Evolutionary conservation across 2,888 invertebrate species (phyloP), one percentile per base, ranked within the genome.

Genomic region (Conchocele bisecta): DNA sequence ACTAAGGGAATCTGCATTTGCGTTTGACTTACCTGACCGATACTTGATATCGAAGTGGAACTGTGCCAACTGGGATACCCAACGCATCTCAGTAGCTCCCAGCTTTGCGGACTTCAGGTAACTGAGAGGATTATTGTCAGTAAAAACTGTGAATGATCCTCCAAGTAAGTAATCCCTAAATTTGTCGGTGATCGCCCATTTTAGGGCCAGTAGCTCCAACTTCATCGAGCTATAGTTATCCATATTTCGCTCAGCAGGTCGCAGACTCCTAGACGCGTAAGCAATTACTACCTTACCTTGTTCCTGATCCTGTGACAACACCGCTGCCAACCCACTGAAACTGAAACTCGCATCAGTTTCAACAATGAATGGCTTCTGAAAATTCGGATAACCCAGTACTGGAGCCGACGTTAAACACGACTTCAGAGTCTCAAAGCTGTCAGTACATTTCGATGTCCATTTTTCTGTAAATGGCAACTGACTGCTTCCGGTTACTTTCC

Each of bases 271-370:
- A 41, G 80, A 75, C n/a, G 81, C 77, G 46, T 81, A 81, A 17
- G 56, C 58, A 13, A 82, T 39, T 1, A 82, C 70, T n/a, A 29
- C 48, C 0, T 15, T 24, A 11, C 63, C 42, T 1, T 42, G 48
- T 7, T 72, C 72, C 48, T 74, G 71, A 11, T 75, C 68, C 39
- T 82, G 80, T 15, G 72, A 69, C 3, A 82, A 42, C 1, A 83
- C 63, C 3, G 67, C 78, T 4, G 78, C 79, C 3, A 81, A 50
- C 2, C 79, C 76, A n/a, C 44, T 20, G 22, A 66, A 33, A 33
- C 70, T 61, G n/a, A n/a, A n/a, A n/a, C n/a, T n/a, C 6, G 73
- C 80, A 57, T 80, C 81, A 11, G 59, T 61, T 29, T 83, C 75
- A 37, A 83, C 41, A 3, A 79, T 58, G 37, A 60, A 83, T 13